A percentile compares a stretch with the other conserved stretches of the same genome.
These are phyloP conservation scores for Trilocha varians DNA, from an alignment of 2,888 invertebrate genomes.

Conservation along the genomic window DNA sequence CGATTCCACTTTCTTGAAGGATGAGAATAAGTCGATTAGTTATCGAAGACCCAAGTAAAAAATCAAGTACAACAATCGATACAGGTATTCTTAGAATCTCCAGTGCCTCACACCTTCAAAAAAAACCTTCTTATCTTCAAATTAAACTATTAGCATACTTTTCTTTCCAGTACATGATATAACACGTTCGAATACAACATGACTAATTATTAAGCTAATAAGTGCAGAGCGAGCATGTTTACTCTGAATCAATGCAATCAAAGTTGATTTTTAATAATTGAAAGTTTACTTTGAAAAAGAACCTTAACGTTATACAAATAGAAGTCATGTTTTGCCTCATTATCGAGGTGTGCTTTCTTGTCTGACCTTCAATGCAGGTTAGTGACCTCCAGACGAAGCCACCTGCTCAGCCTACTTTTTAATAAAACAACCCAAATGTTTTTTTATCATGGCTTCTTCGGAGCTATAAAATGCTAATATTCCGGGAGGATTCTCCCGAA, in stretches of 20 bases:
- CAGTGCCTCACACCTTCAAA: too few relatives aligned
- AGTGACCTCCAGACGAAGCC: conserved; percentile 24
- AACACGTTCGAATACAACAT: too few relatives aligned
- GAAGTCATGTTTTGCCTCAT: not conserved
- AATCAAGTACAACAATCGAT: too few relatives aligned
- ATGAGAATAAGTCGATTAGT: too few relatives aligned
- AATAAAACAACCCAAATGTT: conserved; percentile 13
- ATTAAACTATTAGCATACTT: too few relatives aligned
- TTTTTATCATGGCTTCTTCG: conserved; percentile 18
- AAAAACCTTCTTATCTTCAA: too few relatives aligned
- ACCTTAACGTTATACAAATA: not conserved
- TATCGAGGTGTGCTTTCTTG: conserved; percentile 22
- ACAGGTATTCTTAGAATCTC: too few relatives aligned
- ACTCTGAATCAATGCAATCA: not conserved
- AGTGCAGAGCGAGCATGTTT: too few relatives aligned
- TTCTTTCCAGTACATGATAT: too few relatives aligned
- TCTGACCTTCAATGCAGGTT: conserved; percentile 31
- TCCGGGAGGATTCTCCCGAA: conserved; percentile 11
- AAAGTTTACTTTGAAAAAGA: not conserved
- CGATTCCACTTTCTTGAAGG: too few relatives aligned
- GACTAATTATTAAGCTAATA: too few relatives aligned
- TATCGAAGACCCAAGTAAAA: too few relatives aligned
- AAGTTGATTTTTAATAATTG: not conserved
- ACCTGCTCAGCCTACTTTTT: conserved; percentile 27
- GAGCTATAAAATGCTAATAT: conserved; percentile 19